These are phyloP conservation scores for Aselliscus stoliczkanus DNA, from an alignment of 2,797 vertebrate species.

Conservation along the genomic window DNA sequence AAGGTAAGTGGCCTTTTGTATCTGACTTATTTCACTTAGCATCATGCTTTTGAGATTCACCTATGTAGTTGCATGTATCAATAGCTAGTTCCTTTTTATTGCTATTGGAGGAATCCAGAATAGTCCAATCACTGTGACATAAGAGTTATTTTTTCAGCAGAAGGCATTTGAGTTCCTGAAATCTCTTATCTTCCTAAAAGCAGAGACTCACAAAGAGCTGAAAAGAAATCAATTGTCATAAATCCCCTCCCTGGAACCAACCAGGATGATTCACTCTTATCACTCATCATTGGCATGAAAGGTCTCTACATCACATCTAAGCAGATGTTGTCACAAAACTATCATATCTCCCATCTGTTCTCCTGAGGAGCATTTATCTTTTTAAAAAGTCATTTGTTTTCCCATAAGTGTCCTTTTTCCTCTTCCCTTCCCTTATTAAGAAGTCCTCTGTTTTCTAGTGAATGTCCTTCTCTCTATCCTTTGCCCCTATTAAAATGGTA, in stretches of 20 bases:
- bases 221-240: background rate
- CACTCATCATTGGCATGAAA: background rate
- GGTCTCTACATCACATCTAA: background rate
- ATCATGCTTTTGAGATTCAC: background rate
- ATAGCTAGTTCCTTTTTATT: background rate
- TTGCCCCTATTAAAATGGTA: background rate
- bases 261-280: background rate
- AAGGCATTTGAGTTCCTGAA: conserved; percentile 11
- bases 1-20: background rate
- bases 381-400: background rate
- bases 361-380: background rate
- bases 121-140: background rate
- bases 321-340: background rate
- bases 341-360: background rate
- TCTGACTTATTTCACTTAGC: background rate
- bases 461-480: background rate
- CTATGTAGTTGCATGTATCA: background rate
- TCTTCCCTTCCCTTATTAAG: background rate
- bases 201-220: background rate
- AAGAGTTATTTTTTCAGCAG: background rate
- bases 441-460: background rate
- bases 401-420: background rate
- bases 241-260: background rate
- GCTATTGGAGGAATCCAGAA: background rate
- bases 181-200: background rate